Base-by-base conservation (phyloP, 2,113 vertebrate genomes). In the Dipodomys stephensi region DNA sequence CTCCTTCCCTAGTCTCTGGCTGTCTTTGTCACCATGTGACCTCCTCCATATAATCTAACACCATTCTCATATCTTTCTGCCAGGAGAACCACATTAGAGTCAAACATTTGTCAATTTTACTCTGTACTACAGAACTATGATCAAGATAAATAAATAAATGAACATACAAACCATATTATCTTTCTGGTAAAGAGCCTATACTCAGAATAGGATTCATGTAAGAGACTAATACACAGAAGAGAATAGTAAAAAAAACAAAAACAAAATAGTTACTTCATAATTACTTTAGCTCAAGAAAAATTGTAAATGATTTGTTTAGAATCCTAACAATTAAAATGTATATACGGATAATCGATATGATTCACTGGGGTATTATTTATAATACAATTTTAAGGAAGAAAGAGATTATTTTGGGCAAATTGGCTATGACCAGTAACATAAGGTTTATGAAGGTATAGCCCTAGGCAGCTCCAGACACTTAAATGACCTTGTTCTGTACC, bases 401-500 rank as follows among this genome's bases (percentile, higher is more conserved):
- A 78, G 15, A 4, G 15, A 73, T 27, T 44, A 69, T 85, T 94
- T 95, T 91, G 92, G 30, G 10, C 68, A 83, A 62, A 84, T 77
- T 88, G 79, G 18, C 67, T 94, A 49, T 89, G 28, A 73, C 39
- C 9, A 35, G 83, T 93, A 87, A 57, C 18, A 12, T 73, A 84
- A 94, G 2, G 3, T 78, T 85, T 86, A 71, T 72, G 78, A 28
- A 79, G 35, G 65, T 90, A 91, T 81, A 74, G 28, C 9, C 35
- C 19, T 62, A 71, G 71, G n/a, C 11, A 1, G 44, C 73, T 95
- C n/a, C 23, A 94, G 81, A 94, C 81, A 81, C 73, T 73, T 22
- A 94, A 77, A 88, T 90, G 44, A 95, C 44, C 64, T 79, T 93
- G 12, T 60, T 90, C 53, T 95, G 4, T 91, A 57, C 32, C 13